Conservation (phyloP, 2,888 invertebrate species). For the Chydorus sphaericus region DNA sequence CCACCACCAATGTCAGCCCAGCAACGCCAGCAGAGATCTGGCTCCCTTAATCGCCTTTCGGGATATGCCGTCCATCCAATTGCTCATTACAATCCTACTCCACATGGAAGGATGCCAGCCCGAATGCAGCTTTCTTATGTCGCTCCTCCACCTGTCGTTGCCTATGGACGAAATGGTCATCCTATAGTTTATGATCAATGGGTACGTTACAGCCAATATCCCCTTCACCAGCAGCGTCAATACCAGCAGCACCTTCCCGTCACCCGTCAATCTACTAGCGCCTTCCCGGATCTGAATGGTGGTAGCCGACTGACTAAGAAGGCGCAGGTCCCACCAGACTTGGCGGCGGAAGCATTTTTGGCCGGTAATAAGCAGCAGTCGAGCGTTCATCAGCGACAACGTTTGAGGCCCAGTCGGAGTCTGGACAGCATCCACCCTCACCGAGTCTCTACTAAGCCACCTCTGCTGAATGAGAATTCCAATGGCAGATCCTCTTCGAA, state of each 20-base stretch:
- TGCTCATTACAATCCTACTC: too few species aligned
- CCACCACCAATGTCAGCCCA: too few species aligned
- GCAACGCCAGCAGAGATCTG: neutral
- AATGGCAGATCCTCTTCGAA: neutral
- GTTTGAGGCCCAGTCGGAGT: neutral
- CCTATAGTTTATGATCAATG: neutral
- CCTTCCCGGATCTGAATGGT: neutral
- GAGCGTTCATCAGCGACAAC: neutral
- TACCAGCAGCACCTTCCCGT: neutral
- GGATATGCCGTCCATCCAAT: neutral
- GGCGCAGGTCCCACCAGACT: neutral
- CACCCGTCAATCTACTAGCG: neutral
- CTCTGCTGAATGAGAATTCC: neutral
- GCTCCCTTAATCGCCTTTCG: neutral
- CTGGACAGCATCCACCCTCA: conserved; percentile 10
- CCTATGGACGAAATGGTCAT: neutral
- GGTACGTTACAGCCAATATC: neutral
- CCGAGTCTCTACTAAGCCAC: neutral
- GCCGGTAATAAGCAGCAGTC: conserved; percentile 1
- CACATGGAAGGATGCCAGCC: neutral
- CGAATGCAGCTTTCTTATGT: conserved; percentile 2
- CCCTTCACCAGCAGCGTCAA: neutral
- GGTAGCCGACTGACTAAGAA: neutral
- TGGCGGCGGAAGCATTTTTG: neutral
- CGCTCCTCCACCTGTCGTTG: neutral